Evolutionary conservation across 1,140 invertebrate species (phyloP), one percentile per base, ranked within the genome.

Genomic region (Halesus radiatus): DNA sequence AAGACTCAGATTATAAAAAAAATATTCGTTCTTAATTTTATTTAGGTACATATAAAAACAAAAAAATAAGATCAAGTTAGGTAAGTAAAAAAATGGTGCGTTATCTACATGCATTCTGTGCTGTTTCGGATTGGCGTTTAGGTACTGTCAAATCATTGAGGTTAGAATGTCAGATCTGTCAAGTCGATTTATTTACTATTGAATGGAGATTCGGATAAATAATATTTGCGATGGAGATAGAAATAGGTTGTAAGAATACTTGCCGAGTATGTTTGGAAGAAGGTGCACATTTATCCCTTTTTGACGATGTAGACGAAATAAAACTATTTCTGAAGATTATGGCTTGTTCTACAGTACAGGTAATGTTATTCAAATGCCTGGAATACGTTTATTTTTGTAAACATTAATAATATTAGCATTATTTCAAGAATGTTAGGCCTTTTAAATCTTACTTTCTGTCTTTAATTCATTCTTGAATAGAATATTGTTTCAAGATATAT

Each of bases 271-370:
- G 82, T 56, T 77, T 83, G 26, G 58, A 74, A 32, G 79, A 76
- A 7, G 79, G 75, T 8, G 82, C 78, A 10, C 53, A 77, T 45
- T 53, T 80, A 45, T 83, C 82, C 16, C 60, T 83, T 52, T 83
- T 81, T 53, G 45, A 68, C 10, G 76, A 79, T 13, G 76, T 76
- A 62, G 54, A 62, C 3, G 79, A 81, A 29, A 72, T 79, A 32
- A 80, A 83, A 58, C 29, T 81, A 15, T 79, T 81, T 53, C 15
- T 81, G 26, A 83, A 83, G 72, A 73, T 83, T 68, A 83, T 83
- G 82, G 82, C 82, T 66, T 83, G 82, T 75, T 83, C 76, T 23
- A 26, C 76, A 15, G 77, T 83, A 13, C 79, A 83, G 76, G 82
- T 83, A 68, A 58, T 23, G 3, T 22, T 18, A 16, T 22, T 64